Evolutionary conservation across 2,113 vertebrate genomes (phyloP), one percentile per base, ranked within the genome.

Genomic region (Pedetes capensis): DNA sequence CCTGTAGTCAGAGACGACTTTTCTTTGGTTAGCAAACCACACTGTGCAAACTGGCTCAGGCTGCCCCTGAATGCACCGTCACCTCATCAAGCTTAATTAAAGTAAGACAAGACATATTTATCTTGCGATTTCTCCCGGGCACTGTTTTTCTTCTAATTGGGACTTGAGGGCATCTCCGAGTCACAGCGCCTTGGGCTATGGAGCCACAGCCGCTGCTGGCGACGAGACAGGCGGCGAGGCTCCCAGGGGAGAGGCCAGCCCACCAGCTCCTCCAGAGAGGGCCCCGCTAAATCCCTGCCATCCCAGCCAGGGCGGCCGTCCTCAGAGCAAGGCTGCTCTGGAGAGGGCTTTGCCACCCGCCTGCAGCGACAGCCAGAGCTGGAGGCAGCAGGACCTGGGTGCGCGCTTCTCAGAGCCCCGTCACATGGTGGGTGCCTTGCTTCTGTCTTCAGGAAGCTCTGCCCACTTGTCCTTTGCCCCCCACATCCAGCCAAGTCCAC

Each of bases 101-200:
- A 66, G 85, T 22, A 88, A 93, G 51, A 51, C 93, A 75, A 64
- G 79, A 94, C 63, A 29, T 97, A 95, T 95, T 97, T 97, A 97
- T 96, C 91, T 91, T 63, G 76, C 18, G 16, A 97, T 97, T 98
- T 95, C 97, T 98, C 97, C 85, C 85, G 88, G 96, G 97, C 95
- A 92, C 22, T 94, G 76, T 95, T 83, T 94, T 88, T 96, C 91
- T 95, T 96, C 97, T 97, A 96, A 98, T 88, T 97, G 96, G 34
- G 32, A 80, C 83, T 93, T 89, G 92, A 97, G 94, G 91, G 83
- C 64, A 84, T 57, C 53, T 72, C 76, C 37, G 27, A 87, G 90
- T 71, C 96, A 86, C 20, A 14, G 84, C 63, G 47, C 85, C 79
- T 59, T 94, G 87, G 93, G 61, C 98, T 97, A 95, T 6, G 29